These are phyloP conservation scores for Magallana gigas DNA, from an alignment of 1,140 invertebrate genomes.

Conservation along the genomic window DNA sequence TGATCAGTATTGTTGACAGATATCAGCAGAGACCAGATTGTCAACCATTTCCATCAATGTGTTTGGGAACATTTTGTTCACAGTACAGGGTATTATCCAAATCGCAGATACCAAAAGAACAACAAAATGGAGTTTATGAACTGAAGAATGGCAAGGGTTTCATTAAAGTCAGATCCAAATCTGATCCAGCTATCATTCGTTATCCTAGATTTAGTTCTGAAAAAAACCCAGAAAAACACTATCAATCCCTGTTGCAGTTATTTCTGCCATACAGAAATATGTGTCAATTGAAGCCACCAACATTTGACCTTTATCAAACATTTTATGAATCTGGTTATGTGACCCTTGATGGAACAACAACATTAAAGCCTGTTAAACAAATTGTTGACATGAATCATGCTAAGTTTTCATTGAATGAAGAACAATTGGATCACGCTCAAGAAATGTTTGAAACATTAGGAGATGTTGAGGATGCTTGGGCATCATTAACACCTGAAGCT, in stretches of 20 bases:
- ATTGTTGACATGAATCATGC: neutral
- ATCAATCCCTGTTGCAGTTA: neutral
- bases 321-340: constrained; percentile 54
- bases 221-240: neutral
- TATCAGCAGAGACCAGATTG: constrained; percentile 25
- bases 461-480: constrained; percentile 3
- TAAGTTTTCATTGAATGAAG: neutral
- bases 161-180: neutral
- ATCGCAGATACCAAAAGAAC: neutral
- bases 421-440: neutral
- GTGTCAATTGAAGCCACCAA: constrained; percentile 30
- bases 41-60: neutral
- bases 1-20: constrained; percentile 21
- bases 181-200: neutral
- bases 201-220: neutral
- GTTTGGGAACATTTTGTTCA: constrained; percentile 20
- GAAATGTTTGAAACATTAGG: constrained; percentile 37
- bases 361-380: neutral
- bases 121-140: neutral
- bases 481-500: constrained; percentile 12
- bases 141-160: neutral
- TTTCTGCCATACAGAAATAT: constrained; percentile 41
- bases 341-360: neutral
- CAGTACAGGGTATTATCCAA: neutral
- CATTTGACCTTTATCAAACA: neutral